Conservation (phyloP, 2,888 invertebrate species). For the Thyatira batis region DNA sequence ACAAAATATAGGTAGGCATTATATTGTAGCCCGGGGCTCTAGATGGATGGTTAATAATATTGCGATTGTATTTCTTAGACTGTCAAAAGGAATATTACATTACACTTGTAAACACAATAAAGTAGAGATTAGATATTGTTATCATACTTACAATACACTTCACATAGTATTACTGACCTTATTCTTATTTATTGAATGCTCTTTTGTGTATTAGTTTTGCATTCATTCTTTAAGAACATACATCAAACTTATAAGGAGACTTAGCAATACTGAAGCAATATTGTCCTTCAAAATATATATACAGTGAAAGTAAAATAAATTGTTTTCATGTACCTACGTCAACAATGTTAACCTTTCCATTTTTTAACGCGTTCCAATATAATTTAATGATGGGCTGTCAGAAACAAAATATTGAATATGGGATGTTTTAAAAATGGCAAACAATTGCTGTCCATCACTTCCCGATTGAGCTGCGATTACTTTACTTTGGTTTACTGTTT, state of each 20-base stretch:
- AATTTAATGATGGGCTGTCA: neutral
- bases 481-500: neutral
- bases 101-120: neutral
- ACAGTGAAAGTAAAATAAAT: neutral
- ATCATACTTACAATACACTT: neutral
- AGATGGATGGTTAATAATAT: neutral
- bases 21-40: too few species aligned
- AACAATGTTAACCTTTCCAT: neutral
- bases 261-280: too few species aligned
- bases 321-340: neutral
- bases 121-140: neutral
- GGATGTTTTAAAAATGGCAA: neutral
- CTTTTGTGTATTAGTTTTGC: too few species aligned
- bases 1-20: too few species aligned
- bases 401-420: neutral
- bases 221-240: too few species aligned
- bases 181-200: too few species aligned
- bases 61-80: neutral
- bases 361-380: neutral
- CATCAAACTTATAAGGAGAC: too few species aligned
- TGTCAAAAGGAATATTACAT: neutral
- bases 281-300: neutral
- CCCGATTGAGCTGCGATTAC: neutral
- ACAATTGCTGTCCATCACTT: conserved; percentile 11
- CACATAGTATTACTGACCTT: neutral